A percentile compares a stretch with the other conserved stretches of the same genome.
Evolutionary conservation across 2,113 vertebrate species (phyloP).

Genomic region (Toxotes chatareus): DNA sequence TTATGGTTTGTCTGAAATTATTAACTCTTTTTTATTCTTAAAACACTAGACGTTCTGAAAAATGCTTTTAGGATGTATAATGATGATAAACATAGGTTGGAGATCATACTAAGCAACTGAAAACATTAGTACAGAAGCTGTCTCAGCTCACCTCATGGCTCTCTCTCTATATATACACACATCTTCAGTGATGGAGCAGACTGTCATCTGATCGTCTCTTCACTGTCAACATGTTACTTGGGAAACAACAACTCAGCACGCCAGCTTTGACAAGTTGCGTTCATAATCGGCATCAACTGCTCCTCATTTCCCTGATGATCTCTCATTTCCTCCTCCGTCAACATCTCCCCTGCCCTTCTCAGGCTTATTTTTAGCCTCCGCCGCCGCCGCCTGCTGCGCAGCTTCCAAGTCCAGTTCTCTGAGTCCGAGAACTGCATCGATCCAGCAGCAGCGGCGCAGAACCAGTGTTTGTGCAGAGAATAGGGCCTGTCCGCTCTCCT

Average conservation of each 20-base stretch:
- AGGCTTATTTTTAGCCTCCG: slow-evolving; percentile 33
- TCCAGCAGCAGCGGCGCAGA: slow-evolving; percentile 61
- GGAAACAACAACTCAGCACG: slow-evolving; percentile 9
- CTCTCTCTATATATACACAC: neutral
- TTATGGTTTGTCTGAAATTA: no score
- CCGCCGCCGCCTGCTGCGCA: neutral
- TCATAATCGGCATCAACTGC: slow-evolving; percentile 8
- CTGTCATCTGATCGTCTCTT: slow-evolving; percentile 8
- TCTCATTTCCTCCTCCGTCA: slow-evolving; percentile 48
- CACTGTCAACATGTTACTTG: slow-evolving; percentile 24
- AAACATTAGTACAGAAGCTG: neutral
- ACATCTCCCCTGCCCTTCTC: slow-evolving; percentile 32
- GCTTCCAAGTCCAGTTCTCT: neutral
- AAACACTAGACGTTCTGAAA: no score
- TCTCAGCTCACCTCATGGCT: neutral
- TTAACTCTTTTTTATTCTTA: no score
- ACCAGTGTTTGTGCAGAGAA: slow-evolving; percentile 65
- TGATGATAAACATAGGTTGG: no score
- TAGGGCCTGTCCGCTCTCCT: slow-evolving; percentile 47
- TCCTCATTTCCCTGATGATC: slow-evolving; percentile 32
- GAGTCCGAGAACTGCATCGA: slow-evolving; percentile 55
- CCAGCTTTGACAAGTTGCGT: slow-evolving; percentile 19
- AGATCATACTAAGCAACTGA: no score
- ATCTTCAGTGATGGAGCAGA: slow-evolving; percentile 10
- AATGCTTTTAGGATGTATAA: no score